Base-by-base conservation (phyloP, 2,888 invertebrate genomes). In the Macrophya annulata region DNA sequence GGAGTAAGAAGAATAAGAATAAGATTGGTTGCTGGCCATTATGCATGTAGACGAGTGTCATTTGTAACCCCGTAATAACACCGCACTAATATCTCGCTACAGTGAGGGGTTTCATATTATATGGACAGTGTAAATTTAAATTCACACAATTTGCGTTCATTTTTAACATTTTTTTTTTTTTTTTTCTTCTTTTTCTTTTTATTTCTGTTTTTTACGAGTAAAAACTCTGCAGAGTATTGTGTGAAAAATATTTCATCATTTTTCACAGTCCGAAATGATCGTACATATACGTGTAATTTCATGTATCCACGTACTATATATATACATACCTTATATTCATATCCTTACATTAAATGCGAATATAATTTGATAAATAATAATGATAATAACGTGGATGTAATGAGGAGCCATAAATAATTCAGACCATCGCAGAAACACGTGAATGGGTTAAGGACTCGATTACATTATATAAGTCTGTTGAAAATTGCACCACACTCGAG, bases 401-500 rank as follows among this genome's bases (percentile, higher is more conserved):
- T 45, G 72, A 74, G 25, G 45, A 45, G 72, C 10, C 72, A 25
- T 77, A 37, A 77, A 77, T 77, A 77, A 77, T 77, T 55, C 55
- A 77, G 48, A 55, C 55, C 43, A 51, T 37, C 55, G 31, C 10
- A 45, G 43, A 43, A 21, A 72, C 17, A 77, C 31, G n/a, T 17
- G 77, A 55, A 77, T 77, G 51, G 77, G 77, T 31, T 77, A 55
- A 48, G 77, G 51, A 77, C 77, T 77, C 77, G 48, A 51, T 40
- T 62, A 31, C 62, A 43, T 81, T 62, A 40, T 55, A 55, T 81
- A 81, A 81, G 59, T 62, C 59, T 43, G 40, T 51, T 62, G 81
- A 81, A 81, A 81, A 31, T 81, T 81, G 62, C 81, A 40, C 59
- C 43, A 43, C 3, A 31, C 31, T 31, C 59, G n/a, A 62, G 81